Evolutionary conservation across 2,113 vertebrate species (phyloP).

Genomic region (Micronycteris hirsuta): DNA sequence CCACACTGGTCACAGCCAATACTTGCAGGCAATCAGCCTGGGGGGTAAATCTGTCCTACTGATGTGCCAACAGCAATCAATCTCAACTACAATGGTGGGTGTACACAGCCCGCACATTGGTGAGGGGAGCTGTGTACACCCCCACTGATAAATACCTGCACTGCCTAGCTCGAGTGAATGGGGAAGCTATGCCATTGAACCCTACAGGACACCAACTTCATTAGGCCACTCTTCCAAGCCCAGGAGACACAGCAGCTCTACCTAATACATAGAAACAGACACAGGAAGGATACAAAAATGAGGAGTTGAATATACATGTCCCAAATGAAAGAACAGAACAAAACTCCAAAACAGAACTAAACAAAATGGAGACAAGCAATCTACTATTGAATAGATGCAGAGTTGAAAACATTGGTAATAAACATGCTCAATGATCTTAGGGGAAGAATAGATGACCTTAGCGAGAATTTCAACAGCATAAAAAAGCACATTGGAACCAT

Average conservation of each 20-base stretch:
- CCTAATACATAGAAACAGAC: neutral
- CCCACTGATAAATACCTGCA: neutral
- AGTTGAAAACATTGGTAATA: neutral
- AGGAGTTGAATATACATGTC: neutral
- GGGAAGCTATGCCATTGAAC: neutral
- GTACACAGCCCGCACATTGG: neutral
- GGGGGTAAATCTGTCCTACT: neutral
- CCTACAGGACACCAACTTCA: neutral
- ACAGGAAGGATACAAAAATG: neutral
- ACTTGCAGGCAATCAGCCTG: neutral
- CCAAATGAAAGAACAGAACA: neutral
- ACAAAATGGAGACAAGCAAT: neutral
- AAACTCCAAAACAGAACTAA: neutral
- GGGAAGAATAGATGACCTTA: neutral
- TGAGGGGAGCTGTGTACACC: neutral
- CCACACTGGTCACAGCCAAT: neutral
- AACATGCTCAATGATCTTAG: neutral
- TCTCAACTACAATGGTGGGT: neutral
- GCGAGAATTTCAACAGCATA: no score
- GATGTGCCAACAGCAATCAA: neutral
- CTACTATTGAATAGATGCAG: neutral
- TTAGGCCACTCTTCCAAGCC: neutral
- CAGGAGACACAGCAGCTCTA: neutral
- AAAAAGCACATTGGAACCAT: no score
- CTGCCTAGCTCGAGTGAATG: neutral